phyloP scores from a whole-genome alignment of 92 coral and sea anemone genomes.

The Zoanthus solanderi region DNA sequence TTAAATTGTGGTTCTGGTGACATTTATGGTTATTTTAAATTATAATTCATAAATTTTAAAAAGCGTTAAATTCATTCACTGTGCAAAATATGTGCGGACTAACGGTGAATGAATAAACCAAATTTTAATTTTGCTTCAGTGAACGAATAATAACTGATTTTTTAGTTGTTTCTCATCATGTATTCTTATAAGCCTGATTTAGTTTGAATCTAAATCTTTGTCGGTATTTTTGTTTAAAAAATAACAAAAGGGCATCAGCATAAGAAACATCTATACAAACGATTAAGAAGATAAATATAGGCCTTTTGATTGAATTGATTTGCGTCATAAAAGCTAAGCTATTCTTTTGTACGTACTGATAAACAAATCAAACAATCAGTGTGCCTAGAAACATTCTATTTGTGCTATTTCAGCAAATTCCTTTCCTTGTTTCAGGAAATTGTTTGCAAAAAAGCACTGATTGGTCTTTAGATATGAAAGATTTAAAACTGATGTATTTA shows the following conservation, averaged over 20 bases:
- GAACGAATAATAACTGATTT: neutral
- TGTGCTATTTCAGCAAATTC: neutral
- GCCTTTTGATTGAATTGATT: neutral
- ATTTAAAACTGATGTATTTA: neutral
- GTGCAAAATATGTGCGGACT: no score
- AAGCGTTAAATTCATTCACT: no score
- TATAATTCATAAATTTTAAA: no score
- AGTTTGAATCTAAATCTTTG: neutral
- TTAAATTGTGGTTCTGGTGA: no score
- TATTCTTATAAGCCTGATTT: neutral
- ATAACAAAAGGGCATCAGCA: neutral
- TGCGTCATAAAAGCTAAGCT: conserved; percentile 11
- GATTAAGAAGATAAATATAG: neutral
- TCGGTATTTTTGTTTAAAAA: neutral
- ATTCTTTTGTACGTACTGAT: neutral
- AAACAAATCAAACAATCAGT: neutral
- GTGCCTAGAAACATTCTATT: neutral
- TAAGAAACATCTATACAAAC: neutral
- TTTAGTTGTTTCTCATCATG: neutral
- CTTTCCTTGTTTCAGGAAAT: neutral
- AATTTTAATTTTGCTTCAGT: no score
- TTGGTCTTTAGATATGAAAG: neutral
- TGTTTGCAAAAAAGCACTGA: neutral
- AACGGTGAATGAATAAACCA: no score
- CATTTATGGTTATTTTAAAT: no score